Evolutionary conservation across 2,888 invertebrate species (phyloP).

Genomic region (Taenaris catops): DNA sequence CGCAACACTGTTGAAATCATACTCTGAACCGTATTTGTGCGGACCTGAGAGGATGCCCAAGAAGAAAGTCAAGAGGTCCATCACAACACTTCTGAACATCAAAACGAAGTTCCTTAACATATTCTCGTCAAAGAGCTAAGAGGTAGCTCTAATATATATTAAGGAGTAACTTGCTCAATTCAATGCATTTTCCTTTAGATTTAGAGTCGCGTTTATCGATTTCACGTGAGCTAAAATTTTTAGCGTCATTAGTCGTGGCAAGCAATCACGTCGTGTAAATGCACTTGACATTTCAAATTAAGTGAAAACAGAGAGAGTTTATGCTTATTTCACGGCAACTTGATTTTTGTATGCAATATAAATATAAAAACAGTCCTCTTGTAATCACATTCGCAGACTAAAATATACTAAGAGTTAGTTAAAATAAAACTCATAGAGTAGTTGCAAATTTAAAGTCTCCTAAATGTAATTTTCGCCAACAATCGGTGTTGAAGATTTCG

Average conservation of each 20-base stretch:
- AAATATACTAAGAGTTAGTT: too few relatives aligned
- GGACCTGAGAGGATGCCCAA: slow-evolving; percentile 52
- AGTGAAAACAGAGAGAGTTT: slow-evolving; percentile 9
- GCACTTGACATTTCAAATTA: slow-evolving; percentile 14
- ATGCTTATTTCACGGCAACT: slow-evolving; percentile 7
- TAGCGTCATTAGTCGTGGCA: background rate
- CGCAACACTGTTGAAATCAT: slow-evolving; percentile 48
- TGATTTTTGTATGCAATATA: too few relatives aligned
- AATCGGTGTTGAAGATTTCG: too few relatives aligned
- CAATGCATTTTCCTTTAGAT: slow-evolving; percentile 56
- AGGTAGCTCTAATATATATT: slow-evolving; percentile 19
- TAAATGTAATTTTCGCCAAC: too few relatives aligned
- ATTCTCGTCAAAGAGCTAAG: slow-evolving; percentile 64
- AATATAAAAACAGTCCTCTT: too few relatives aligned
- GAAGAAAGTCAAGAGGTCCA: slow-evolving; percentile 70
- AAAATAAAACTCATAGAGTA: too few relatives aligned
- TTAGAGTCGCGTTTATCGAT: slow-evolving; percentile 11
- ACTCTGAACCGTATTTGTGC: slow-evolving; percentile 65
- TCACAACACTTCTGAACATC: slow-evolving; percentile 65
- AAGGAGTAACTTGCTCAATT: slow-evolving; percentile 64
- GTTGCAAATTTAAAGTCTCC: too few relatives aligned
- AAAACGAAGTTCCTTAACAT: slow-evolving; percentile 71
- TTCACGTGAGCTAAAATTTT: slow-evolving; percentile 6
- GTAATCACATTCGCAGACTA: too few relatives aligned
- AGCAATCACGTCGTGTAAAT: slow-evolving; percentile 15